Evolutionary conservation across 2,888 invertebrate species (phyloP).

Genomic region (Napeogenes inachia): DNA sequence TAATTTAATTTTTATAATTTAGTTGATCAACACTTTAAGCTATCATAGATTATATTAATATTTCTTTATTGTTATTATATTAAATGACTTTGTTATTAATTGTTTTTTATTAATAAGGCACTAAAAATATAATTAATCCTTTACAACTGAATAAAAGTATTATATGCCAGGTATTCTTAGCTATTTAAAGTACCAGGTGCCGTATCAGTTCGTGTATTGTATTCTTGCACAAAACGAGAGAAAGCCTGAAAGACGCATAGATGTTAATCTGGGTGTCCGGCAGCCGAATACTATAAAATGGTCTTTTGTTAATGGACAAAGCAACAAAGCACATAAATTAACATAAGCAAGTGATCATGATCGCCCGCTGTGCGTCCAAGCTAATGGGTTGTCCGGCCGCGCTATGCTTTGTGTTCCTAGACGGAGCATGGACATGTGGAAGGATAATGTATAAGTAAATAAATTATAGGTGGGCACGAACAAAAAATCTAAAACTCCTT

Average conservation of each 20-base stretch:
- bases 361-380: slow-evolving; percentile 57
- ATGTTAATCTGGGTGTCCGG: slow-evolving; percentile 76
- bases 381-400: slow-evolving; percentile 71
- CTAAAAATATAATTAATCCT: slow-evolving; percentile 33
- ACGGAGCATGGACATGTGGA: slow-evolving; percentile 31
- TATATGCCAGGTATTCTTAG: slow-evolving; percentile 2
- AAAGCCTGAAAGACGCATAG: slow-evolving; percentile 67
- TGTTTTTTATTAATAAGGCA: slow-evolving; percentile 17
- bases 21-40: too few species aligned
- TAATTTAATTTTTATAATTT: too few species aligned
- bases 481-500: slow-evolving; percentile 10
- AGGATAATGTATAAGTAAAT: slow-evolving; percentile 38
- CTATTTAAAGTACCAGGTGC: slow-evolving; percentile 60
- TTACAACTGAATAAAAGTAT: slow-evolving; percentile 35
- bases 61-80: too few species aligned
- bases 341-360: slow-evolving; percentile 75
- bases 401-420: slow-evolving; percentile 15
- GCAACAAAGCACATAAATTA: slow-evolving; percentile 76
- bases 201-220: slow-evolving; percentile 58
- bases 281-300: slow-evolving; percentile 71
- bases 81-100: too few species aligned
- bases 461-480: slow-evolving; percentile 21
- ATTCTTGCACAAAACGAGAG: slow-evolving; percentile 71
- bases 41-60: too few species aligned
- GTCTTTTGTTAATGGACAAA: slow-evolving; percentile 62